These are phyloP conservation scores for Falco concolor DNA, from an alignment of 2,797 vertebrate genomes.

Conservation along the genomic window DNA sequence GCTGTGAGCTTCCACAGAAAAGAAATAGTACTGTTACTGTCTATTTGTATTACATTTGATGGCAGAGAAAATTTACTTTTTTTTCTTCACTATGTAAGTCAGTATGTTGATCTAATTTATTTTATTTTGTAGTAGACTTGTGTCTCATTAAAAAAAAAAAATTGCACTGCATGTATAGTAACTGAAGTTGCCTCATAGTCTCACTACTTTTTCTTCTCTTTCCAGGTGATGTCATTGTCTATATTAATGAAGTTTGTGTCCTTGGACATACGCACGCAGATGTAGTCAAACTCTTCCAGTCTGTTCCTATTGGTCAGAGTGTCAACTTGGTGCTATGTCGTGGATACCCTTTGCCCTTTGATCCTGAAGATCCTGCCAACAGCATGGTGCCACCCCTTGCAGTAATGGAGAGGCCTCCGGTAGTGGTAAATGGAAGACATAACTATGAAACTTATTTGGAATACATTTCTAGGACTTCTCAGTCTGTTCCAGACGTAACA, in stretches of 20 bases:
- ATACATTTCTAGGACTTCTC: slow-evolving; percentile 93
- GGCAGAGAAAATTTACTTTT: background rate
- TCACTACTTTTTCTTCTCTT: slow-evolving; percentile 69
- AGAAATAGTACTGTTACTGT: background rate
- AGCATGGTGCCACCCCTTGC: slow-evolving; percentile 91
- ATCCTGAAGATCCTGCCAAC: slow-evolving; percentile 89
- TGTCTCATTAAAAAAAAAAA: background rate
- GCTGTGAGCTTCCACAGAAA: slow-evolving; percentile 8
- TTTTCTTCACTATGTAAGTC: slow-evolving; percentile 15
- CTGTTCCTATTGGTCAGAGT: slow-evolving; percentile 94
- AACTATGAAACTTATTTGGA: slow-evolving; percentile 98
- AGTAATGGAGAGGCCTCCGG: slow-evolving; percentile 92
- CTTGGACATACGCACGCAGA: slow-evolving; percentile 96
- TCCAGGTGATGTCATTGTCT: slow-evolving; percentile 96
- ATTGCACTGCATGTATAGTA: background rate
- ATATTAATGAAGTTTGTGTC: slow-evolving; percentile 96
- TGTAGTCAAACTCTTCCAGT: slow-evolving; percentile 98
- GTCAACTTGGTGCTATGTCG: slow-evolving; percentile 94
- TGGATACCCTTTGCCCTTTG: slow-evolving; percentile 93
- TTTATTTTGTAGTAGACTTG: slow-evolving; percentile 27
- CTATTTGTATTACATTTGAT: slow-evolving; percentile 22
- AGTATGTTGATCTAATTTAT: slow-evolving; percentile 45
- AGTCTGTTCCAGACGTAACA: slow-evolving; percentile 87
- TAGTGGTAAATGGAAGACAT: slow-evolving; percentile 91
- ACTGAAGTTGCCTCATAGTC: slow-evolving; percentile 68